Base-by-base conservation (phyloP, 2,888 invertebrate genomes). In the Leptothorax acervorum region DNA sequence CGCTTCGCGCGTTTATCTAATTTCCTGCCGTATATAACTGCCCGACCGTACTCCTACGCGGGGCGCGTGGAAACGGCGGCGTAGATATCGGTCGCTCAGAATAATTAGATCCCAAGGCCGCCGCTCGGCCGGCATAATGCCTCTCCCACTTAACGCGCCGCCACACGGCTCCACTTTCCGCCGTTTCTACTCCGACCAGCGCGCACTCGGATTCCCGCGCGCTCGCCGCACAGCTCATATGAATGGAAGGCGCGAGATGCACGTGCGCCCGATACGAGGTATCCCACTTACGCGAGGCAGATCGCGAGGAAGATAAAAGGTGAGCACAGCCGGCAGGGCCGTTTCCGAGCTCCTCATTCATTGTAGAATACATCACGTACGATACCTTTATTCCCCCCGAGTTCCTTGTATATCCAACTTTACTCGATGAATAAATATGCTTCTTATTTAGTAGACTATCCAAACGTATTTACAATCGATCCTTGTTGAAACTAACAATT, bases 91-190 rank as follows among this genome's bases (percentile, higher is more conserved):
- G 55, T 87, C 87, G 88, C 88, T 91, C 87, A 84, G 92, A 93
- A 93, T 93, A 93, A 93, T 93, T 93, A 92, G 90, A 93, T 90
- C 89, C 31, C 92, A 92, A 92, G 92, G 92, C 89, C 91, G 86
- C 60, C 63, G 63, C 78, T 35, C 42, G 75, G 45, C 65, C 68
- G 88, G 90, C 90, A 91, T 92, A 92, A 93, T 92, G 92, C 88
- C 92, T 92, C 91, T 91, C 91, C 92, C 91, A 91, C 89, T 90
- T 88, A 87, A 82, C 76, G 65, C 81, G 60, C 84, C 57, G 63
- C 39, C 81, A 84, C 62, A 76, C 57, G 55, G 23, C 84, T 86
- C 65, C 85, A 83, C 83, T 88, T 85, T 85, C 85, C 85, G 82
- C 85, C 82, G 81, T 76, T 86, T 78, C 78, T 62, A 12, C 53